Base-by-base conservation (phyloP, 2,113 vertebrate genomes). In the Pyxicephalus adspersus region DNA sequence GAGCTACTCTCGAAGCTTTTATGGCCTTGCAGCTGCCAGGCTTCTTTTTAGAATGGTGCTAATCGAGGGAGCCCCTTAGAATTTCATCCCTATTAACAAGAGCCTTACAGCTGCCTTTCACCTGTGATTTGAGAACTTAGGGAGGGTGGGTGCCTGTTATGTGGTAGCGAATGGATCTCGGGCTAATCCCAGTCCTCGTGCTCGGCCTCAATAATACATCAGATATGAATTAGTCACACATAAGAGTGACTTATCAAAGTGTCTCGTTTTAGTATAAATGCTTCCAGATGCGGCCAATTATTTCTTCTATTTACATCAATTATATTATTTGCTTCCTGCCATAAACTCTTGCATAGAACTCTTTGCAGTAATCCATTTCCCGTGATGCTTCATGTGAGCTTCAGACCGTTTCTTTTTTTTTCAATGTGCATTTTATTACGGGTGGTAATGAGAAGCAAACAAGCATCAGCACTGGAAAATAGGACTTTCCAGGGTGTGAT, bases 221-320 rank as follows among this genome's bases (percentile, higher is more conserved):
- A 74, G 71, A 82, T 66, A 82, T 65, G 71, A 75, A 75, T 82
- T 82, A 82, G 71, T 66, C 63, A 61, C 70, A 82, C 63, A 82
- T 75, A 66, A 31, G 63, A 75, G 63, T 75, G 80, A 75, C 51
- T 75, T 82, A 82, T 82, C 61, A 75, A 66, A 28, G 26, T 66
- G 51, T 66, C 67, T 67, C 45, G 34, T 19, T 66, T 64, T 54
- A 28, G 61, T n/a, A 25, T 82, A 61, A 75, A 74, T 74, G 71
- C 70, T 66, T 82, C 71, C 80, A 82, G 70, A 82, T 82, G 80
- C 54, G 4, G 22, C 22, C 64, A 82, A 82, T 75, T 74, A 75
- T 82, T 82, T 74, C 17, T 81, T 64, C 54, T 71, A 64, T 74
- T 81, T 81, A 65, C 38, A 26, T 64, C 68, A 81, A 81, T 81